These are phyloP conservation scores for Lamellibrachia luymesi DNA, from an alignment of 1,140 invertebrate genomes.

Conservation along the genomic window DNA sequence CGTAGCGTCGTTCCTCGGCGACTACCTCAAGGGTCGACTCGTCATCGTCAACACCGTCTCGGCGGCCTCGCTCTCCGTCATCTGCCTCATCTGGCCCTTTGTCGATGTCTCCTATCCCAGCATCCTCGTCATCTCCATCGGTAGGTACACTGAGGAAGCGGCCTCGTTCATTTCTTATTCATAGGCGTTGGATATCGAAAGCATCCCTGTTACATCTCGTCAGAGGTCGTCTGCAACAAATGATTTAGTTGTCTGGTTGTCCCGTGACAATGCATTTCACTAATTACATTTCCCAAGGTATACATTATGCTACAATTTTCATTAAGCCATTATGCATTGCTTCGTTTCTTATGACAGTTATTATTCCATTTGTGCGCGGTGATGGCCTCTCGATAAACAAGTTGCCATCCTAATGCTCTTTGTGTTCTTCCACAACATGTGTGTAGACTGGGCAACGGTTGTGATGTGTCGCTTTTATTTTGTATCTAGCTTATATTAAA, in stretches of 20 bases:
- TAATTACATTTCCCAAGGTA: neutral
- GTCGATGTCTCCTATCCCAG: constrained; percentile 30
- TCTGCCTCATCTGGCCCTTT: constrained; percentile 32
- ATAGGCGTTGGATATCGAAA: neutral
- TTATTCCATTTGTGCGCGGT: neutral
- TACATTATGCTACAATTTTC: neutral
- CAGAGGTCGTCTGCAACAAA: neutral
- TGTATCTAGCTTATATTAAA: neutral
- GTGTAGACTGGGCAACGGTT: neutral
- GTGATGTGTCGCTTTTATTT: neutral
- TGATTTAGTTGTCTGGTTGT: neutral
- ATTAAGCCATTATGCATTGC: neutral
- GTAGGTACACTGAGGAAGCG: constrained; percentile 6
- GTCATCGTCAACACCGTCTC: constrained; percentile 29
- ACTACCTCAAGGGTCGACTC: constrained; percentile 29
- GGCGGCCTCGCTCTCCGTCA: constrained; percentile 26
- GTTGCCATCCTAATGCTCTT: neutral
- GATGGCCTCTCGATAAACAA: neutral
- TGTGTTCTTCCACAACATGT: neutral
- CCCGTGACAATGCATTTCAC: neutral
- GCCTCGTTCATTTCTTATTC: neutral
- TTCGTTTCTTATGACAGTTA: neutral
- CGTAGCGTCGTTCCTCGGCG: constrained; percentile 28
- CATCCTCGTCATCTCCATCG: constrained; percentile 26
- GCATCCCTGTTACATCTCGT: neutral